Evolutionary conservation across 2,113 vertebrate genomes (phyloP), one percentile per base, ranked within the genome.

Genomic region (Pollachius pollachius): DNA sequence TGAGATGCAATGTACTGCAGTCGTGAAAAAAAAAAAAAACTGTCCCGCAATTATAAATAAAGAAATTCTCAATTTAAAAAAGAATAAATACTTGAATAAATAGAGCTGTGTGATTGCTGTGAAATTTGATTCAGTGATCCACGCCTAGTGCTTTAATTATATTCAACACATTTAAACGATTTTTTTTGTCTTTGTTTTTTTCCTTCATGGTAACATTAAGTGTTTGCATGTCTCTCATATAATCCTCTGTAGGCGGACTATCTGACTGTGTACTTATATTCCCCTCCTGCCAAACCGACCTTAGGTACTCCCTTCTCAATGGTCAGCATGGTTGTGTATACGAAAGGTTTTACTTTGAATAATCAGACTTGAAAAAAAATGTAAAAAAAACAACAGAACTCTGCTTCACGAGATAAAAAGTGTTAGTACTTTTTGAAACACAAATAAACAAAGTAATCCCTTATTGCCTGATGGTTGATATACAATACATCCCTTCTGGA

Each of bases 1-100:
- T 80, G 71, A 83, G 64, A 75, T 76, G 75, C 74, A 41, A 72
- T 83, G 2, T 72, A 77, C 73, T 81, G 84, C 64, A 75, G 72
- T 66, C 69, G 78, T 82, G 93, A 94, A 89, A 90, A 82, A 67
- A 79, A 92, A 94, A 89, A 91, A 82, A 65, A 79, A 27, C 90
- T 93, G 93, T 93, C 89, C 81, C 79, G 15, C 23, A 84, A 87
- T 89, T 89, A 87, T 81, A 85, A 86, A 91, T 83, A 89, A 84
- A 72, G 73, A 77, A 67, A 77, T 66, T 73, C 72, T 60, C 2
- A 61, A 87, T 87, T 89, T 89, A 91, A 86, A 81, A 92, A 89
- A 82, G 60, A 82, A 90, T 90, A 89, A 89, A 89, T 91, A 90
- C 67, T 78, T 62, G 73, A 89, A 91, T 92, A 91, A 91, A 93